Evolutionary conservation across 2,888 invertebrate genomes (phyloP).

Genomic region (Drepanosiphum platanoidis): DNA sequence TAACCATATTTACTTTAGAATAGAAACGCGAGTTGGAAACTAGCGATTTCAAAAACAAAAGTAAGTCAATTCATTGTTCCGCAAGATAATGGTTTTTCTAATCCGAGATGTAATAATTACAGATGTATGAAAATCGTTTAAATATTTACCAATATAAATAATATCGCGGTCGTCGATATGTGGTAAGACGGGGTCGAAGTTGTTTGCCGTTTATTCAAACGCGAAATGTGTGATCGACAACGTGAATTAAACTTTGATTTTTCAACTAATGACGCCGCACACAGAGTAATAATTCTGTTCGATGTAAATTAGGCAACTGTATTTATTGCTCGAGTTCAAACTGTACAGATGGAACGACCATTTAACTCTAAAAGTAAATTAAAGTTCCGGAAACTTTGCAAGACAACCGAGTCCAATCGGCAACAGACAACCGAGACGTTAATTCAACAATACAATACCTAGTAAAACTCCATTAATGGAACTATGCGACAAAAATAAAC

Average conservation of each 20-base stretch:
- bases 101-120: too few relatives aligned
- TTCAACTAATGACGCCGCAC: background rate
- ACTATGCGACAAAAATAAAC: constrained; percentile 10
- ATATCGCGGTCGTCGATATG: background rate
- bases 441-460: constrained; percentile 29
- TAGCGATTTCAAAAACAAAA: too few relatives aligned
- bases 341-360: constrained; percentile 1
- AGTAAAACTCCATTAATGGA: background rate
- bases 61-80: too few relatives aligned
- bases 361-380: constrained; percentile 53
- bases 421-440: constrained; percentile 44
- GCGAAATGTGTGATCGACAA: background rate
- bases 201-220: background rate
- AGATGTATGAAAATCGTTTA: too few relatives aligned
- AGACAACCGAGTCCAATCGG: constrained; percentile 28
- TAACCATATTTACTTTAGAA: too few relatives aligned
- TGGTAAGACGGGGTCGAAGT: background rate
- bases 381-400: constrained; percentile 46
- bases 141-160: too few relatives aligned
- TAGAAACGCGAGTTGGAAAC: too few relatives aligned
- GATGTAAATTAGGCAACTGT: constrained; percentile 24
- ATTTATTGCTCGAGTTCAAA: constrained; percentile 33
- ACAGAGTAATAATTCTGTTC: too few relatives aligned
- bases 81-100: too few relatives aligned
- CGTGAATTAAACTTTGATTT: constrained; percentile 4